phyloP scores from a whole-genome alignment of 2,113 vertebrate species.

The Prionailurus bengalensis region DNA sequence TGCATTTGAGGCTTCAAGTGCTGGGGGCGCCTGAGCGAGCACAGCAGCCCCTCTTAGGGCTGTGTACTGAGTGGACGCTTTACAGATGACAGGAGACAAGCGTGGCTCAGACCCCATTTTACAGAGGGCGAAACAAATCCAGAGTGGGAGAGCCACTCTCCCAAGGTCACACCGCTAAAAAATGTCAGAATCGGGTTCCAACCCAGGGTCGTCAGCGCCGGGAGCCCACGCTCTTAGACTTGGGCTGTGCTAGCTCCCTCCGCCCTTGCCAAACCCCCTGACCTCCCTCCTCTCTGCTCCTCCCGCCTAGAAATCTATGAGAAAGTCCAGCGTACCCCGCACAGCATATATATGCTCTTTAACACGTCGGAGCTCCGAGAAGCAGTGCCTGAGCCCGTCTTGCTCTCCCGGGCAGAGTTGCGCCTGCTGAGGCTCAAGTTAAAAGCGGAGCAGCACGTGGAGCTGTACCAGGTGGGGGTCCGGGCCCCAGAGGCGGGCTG shows the following conservation, averaged over 20 bases:
- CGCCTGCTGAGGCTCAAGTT: conserved; percentile 88
- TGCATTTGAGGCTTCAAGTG: not conserved
- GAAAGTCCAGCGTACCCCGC: not conserved
- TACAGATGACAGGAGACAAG: not conserved
- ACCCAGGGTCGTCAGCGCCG: not conserved
- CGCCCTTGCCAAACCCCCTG: not conserved
- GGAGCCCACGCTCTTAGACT: not conserved
- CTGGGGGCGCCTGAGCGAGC: not conserved
- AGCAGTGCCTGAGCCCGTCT: conserved; percentile 76
- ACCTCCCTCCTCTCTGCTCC: not conserved
- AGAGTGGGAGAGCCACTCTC: not conserved
- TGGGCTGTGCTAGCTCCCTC: not conserved
- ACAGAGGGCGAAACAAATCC: not conserved
- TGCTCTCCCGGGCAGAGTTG: conserved; percentile 92
- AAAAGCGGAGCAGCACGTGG: conserved; percentile 88
- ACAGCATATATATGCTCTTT: conserved; percentile 80
- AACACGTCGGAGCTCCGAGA: conserved; percentile 85
- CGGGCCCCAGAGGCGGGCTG: not conserved
- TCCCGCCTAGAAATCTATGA: conserved; percentile 71
- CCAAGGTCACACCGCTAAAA: not conserved
- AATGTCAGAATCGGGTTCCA: not conserved
- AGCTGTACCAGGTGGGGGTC: conserved; percentile 89
- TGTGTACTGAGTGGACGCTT: not conserved
- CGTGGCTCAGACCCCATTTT: not conserved
- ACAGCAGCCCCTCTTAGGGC: not conserved